phyloP scores from a whole-genome alignment of 2,888 invertebrate species.

The Chelonus formosanus region DNA sequence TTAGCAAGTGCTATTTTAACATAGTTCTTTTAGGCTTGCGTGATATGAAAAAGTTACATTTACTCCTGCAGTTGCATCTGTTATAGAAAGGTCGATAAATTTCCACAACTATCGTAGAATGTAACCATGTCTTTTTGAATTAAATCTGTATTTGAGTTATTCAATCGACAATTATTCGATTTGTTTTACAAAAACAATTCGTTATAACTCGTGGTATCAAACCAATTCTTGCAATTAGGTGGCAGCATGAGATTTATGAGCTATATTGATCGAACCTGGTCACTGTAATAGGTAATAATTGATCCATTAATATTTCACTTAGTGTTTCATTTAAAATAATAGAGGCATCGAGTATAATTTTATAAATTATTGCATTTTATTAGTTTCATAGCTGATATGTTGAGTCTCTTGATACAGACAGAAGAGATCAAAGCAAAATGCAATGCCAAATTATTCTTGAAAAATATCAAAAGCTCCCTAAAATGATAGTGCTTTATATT shows the following conservation, averaged over 20 bases:
- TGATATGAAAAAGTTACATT: slow-evolving; percentile 21
- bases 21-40: slow-evolving; percentile 7
- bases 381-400: too few relatives aligned
- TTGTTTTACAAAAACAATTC: too few relatives aligned
- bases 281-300: slow-evolving; percentile 14
- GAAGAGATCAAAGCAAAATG: too few relatives aligned
- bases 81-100: neutral
- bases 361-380: too few relatives aligned
- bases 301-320: neutral
- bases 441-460: too few relatives aligned
- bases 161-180: too few relatives aligned
- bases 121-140: slow-evolving; percentile 8
- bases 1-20: slow-evolving; percentile 14
- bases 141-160: too few relatives aligned
- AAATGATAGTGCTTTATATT: too few relatives aligned
- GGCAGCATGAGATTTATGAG: slow-evolving; percentile 44
- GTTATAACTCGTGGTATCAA: slow-evolving; percentile 17
- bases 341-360: too few relatives aligned
- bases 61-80: slow-evolving; percentile 8
- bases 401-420: too few relatives aligned
- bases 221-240: slow-evolving; percentile 44
- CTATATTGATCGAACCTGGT: slow-evolving; percentile 44
- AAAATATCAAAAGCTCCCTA: too few relatives aligned
- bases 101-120: slow-evolving; percentile 1
- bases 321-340: neutral